Base-by-base conservation (phyloP, 2,888 invertebrate species). In the Lysandra bellargus region DNA sequence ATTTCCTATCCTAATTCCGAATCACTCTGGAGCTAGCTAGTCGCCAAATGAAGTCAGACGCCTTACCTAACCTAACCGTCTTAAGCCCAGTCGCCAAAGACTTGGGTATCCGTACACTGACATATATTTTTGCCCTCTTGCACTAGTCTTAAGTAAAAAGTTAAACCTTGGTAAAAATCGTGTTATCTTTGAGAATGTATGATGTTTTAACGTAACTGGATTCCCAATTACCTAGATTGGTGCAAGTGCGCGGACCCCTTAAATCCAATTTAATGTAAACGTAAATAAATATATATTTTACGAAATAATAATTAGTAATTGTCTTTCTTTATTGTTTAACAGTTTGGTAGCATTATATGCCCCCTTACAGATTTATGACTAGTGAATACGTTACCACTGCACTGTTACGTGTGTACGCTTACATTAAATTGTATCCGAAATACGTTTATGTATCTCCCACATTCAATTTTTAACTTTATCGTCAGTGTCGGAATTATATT, bases 41-140 rank as follows among this genome's bases (percentile, higher is more conserved):
- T 76, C 53, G 30, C 76, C 76, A 76, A 57, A 76, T 76, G 76
- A 76, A 76, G 23, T 76, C 76, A 76, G 53, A 44, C 40, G 74
- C 33, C 9, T 49, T 76, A 76, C 53, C 57, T 76, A 76, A 23
- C 44, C 44, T 44, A 74, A 44, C 74, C 30, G 76, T 53, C 57
- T 57, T 33, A 76, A 33, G 14, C 69, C 69, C 5, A 37, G 5
- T 14, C 33, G 33, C 33, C 33, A 6, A 69, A 69, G 14, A 37
- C 69, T 9, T 30, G 64, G 69, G 33, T 9, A 33, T 69, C 14
- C 33, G 33, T 69, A 69, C 69, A 69, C 17, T 69, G 33, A 69
- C 69, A 23, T n/a, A 2, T 61, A 9, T 7, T 23, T 23, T 23
- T 23, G 17, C 61, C 23, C 61, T 7, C 23, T 23, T 9, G 7